These are phyloP conservation scores for Crenuchus spilurus DNA, from an alignment of 2,797 vertebrate species.

Conservation along the genomic window DNA sequence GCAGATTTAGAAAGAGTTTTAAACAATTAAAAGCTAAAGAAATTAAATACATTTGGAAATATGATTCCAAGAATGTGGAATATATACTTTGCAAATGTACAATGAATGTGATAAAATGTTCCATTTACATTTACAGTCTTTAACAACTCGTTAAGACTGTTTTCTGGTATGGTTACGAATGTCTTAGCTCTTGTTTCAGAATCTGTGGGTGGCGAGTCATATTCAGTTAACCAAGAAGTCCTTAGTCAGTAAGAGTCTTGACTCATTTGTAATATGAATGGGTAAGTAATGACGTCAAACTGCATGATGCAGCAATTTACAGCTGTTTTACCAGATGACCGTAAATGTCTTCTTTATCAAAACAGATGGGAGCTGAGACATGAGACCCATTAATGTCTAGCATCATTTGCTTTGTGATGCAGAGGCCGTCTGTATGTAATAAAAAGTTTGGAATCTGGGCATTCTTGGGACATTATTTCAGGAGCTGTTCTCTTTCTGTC, in stretches of 20 bases:
- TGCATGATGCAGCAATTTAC: conserved; percentile 33
- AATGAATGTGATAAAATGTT: too few species aligned
- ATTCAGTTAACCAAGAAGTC: too few species aligned
- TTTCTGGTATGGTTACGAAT: too few species aligned
- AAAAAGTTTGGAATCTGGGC: conserved; percentile 5
- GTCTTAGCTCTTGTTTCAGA: too few species aligned
- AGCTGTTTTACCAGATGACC: conserved; percentile 28
- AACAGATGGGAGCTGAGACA: conserved; percentile 14
- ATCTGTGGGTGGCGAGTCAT: too few species aligned
- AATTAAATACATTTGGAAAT: too few species aligned
- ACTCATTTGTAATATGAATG: conserved; percentile 3
- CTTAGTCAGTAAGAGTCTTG: neutral
- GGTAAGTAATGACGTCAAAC: conserved; percentile 6
- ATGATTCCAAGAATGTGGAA: too few species aligned
- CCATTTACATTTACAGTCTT: too few species aligned
- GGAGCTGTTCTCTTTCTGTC: neutral
- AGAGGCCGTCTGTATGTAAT: neutral
- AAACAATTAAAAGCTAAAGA: too few species aligned
- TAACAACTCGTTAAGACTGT: too few species aligned
- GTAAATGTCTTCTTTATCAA: conserved; percentile 40
- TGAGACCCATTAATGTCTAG: conserved; percentile 9
- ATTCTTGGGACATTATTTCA: conserved; percentile 5
- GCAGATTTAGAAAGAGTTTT: too few species aligned
- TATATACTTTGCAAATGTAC: too few species aligned
- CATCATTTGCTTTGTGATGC: neutral